Conservation (phyloP, 2,888 invertebrate species). For the Hirtodrosophila alboralis region DNA sequence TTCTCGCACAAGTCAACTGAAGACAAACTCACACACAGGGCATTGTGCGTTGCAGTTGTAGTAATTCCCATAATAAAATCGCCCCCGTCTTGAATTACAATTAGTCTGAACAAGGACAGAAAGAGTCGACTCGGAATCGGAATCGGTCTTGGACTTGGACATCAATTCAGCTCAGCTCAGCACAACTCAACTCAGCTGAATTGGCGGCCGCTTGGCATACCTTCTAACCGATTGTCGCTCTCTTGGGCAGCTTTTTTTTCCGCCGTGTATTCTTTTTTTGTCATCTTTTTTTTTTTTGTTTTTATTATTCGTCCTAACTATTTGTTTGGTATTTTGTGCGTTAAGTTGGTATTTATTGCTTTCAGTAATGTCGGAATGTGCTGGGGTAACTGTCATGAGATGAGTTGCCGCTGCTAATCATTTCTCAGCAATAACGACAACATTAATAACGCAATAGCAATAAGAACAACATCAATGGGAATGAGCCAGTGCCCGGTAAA, state of each 20-base stretch:
- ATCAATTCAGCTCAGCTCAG: background rate
- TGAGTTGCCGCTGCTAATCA: slow-evolving; percentile 72
- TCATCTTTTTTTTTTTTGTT: slow-evolving; percentile 26
- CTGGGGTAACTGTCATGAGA: slow-evolving; percentile 65
- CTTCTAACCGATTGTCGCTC: slow-evolving; percentile 41
- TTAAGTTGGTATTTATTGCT: slow-evolving; percentile 84
- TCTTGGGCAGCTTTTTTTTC: slow-evolving; percentile 41
- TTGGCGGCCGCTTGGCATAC: slow-evolving; percentile 26
- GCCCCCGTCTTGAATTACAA: slow-evolving; percentile 83
- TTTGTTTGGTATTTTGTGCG: slow-evolving; percentile 82
- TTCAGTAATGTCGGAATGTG: slow-evolving; percentile 81
- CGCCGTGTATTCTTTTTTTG: slow-evolving; percentile 20
- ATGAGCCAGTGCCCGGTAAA: slow-evolving; percentile 42
- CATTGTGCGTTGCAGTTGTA: slow-evolving; percentile 64
- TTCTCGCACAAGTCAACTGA: slow-evolving; percentile 74
- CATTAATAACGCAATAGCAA: slow-evolving; percentile 45
- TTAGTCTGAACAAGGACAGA: slow-evolving; percentile 76
- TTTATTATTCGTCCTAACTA: slow-evolving; percentile 70
- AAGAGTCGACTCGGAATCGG: slow-evolving; percentile 18
- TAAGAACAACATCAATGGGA: slow-evolving; percentile 47
- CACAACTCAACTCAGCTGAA: background rate
- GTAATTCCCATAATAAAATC: slow-evolving; percentile 84
- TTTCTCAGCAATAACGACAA: slow-evolving; percentile 52
- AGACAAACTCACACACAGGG: slow-evolving; percentile 39
- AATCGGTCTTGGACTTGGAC: slow-evolving; percentile 30